Percentiles rank a stretch among this genome's conserved stretches.
phyloP scores from a whole-genome alignment of 2,888 invertebrate species.

The Drosophila bunnanda region DNA sequence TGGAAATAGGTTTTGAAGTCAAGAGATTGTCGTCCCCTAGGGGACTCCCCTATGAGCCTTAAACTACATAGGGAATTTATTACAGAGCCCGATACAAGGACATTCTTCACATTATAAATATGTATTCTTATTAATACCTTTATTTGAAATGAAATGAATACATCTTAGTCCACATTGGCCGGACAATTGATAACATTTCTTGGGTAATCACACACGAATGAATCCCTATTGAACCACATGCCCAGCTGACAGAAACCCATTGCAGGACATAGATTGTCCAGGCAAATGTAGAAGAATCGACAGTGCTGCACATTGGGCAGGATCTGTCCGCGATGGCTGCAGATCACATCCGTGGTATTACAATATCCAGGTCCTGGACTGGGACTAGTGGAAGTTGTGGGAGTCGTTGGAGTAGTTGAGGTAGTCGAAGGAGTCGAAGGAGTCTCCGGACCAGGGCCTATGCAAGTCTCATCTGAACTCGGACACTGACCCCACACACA shows the following conservation, averaged over 20 bases:
- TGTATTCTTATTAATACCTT: not conserved
- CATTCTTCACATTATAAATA: not conserved
- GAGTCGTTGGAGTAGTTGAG: not conserved
- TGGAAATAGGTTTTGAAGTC: constrained; percentile 9
- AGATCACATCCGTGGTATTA: constrained; percentile 34
- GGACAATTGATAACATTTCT: constrained; percentile 61
- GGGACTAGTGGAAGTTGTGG: not conserved
- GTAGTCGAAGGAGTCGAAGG: too few relatives aligned
- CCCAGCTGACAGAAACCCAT: constrained; percentile 64
- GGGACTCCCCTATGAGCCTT: fast-evolving
- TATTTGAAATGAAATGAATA: not conserved
- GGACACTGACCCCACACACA: constrained; percentile 62
- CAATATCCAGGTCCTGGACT: constrained; percentile 22
- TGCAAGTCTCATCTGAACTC: constrained; percentile 42
- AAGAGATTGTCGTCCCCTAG: not conserved
- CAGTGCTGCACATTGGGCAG: constrained; percentile 60
- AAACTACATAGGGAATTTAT: not conserved
- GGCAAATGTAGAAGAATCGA: constrained; percentile 60
- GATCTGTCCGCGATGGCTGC: constrained; percentile 55
- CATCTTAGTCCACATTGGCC: constrained; percentile 44
- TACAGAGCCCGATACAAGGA: too few relatives aligned
- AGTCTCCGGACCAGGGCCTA: not conserved
- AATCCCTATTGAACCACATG: constrained; percentile 60
- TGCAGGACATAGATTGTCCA: constrained; percentile 45
- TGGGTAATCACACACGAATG: constrained; percentile 53